A percentile compares a stretch with the other conserved stretches of the same genome.
These are phyloP conservation scores for Nemapogon koenigi DNA, from an alignment of 2,888 invertebrate species.

Conservation along the genomic window DNA sequence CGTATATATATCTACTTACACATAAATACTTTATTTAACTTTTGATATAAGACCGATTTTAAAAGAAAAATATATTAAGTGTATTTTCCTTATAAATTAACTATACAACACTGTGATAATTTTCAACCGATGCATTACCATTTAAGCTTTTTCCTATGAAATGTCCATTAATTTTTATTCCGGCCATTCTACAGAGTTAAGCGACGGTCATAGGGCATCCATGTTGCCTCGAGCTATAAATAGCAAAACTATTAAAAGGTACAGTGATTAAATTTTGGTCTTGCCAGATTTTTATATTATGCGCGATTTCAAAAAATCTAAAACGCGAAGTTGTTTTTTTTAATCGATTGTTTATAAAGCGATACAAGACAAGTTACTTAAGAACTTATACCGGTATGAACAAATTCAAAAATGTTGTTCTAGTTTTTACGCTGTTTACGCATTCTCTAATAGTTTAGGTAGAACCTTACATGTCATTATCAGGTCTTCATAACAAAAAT, in stretches of 20 bases:
- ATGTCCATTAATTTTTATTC: conserved; percentile 27
- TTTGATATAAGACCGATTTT: too few species aligned
- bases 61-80: too few species aligned
- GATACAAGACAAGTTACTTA: too few species aligned
- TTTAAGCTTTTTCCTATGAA: conserved; percentile 28
- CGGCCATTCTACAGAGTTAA: conserved; percentile 20
- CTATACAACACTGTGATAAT: conserved; percentile 12
- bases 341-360: too few species aligned
- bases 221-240: conserved; percentile 10
- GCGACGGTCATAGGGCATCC: conserved; percentile 17
- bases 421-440: too few species aligned
- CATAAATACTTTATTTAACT: too few species aligned
- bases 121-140: conserved; percentile 16
- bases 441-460: too few species aligned
- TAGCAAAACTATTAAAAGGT: conserved; percentile 12
- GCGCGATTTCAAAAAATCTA: neutral
- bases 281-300: neutral
- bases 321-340: neutral
- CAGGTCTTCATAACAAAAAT: too few species aligned
- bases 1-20: too few species aligned
- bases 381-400: too few species aligned
- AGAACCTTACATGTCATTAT: too few species aligned
- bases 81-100: conserved; percentile 6
- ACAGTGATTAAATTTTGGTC: conserved; percentile 1
- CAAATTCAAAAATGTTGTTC: too few species aligned